phyloP scores from a whole-genome alignment of 1,140 invertebrate genomes.

The Anastrepha obliqua region DNA sequence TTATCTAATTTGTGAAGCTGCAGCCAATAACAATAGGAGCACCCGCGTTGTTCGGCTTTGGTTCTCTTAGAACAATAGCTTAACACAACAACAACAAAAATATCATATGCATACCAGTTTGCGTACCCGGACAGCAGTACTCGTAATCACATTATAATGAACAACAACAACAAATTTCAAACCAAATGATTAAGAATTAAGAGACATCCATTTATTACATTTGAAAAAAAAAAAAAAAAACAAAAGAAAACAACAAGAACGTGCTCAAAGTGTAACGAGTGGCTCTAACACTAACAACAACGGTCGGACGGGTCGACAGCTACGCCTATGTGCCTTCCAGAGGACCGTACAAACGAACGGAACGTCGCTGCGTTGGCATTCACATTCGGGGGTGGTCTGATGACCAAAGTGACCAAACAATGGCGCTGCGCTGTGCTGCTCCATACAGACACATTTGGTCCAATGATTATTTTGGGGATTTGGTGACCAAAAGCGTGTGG shows the following conservation, averaged over 20 bases:
- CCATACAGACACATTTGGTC: neutral
- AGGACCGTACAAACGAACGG: neutral
- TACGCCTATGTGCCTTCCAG: neutral
- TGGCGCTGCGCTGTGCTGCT: neutral
- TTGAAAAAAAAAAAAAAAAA: neutral
- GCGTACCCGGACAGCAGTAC: constrained; percentile 55
- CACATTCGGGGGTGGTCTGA: neutral
- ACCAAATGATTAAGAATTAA: constrained; percentile 25
- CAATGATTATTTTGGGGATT: constrained; percentile 31
- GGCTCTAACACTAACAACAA: neutral
- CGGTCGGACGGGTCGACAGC: neutral
- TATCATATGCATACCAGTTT: constrained; percentile 35
- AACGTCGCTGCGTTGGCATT: neutral
- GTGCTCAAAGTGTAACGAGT: neutral
- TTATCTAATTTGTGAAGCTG: constrained; percentile 52
- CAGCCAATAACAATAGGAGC: constrained; percentile 55
- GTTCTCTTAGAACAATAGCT: neutral
- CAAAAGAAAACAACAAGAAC: neutral
- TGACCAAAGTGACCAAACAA: constrained; percentile 2
- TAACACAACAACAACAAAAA: neutral
- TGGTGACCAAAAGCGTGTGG: constrained; percentile 33
- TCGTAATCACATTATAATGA: too few relatives aligned
- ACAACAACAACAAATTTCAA: neutral
- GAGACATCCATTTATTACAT: constrained; percentile 10
- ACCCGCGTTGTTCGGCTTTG: neutral